Conservation (phyloP, 2,113 vertebrate genomes). For the Syrmaticus mikado region DNA sequence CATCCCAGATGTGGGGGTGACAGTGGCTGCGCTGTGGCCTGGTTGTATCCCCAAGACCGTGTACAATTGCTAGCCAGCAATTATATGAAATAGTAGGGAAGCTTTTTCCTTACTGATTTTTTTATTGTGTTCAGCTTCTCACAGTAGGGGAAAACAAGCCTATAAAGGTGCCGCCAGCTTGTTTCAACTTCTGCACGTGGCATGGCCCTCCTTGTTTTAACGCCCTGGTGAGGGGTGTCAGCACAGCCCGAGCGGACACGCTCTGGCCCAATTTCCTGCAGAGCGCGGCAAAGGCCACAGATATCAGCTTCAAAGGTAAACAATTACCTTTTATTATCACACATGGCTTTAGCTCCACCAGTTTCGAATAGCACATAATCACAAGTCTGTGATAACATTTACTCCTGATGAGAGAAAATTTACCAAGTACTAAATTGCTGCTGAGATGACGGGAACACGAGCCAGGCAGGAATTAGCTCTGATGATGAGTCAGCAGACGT, state of each 20-base stretch:
- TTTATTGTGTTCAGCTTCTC: background rate
- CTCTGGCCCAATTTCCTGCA: constrained; percentile 47
- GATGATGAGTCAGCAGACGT: constrained; percentile 61
- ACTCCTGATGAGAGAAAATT: constrained; percentile 71
- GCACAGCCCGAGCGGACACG: accelerated
- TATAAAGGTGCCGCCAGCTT: background rate
- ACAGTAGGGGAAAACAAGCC: background rate
- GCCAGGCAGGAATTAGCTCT: constrained; percentile 62
- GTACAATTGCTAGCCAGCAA: background rate
- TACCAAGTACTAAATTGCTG: constrained; percentile 67
- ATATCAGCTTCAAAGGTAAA: constrained; percentile 70
- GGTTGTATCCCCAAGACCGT: background rate
- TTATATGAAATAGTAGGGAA: background rate
- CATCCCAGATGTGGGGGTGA: background rate
- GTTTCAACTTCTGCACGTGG: constrained; percentile 7
- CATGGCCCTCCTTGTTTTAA: background rate
- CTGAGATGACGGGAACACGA: constrained; percentile 61
- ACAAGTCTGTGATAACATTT: constrained; percentile 66
- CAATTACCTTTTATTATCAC: constrained; percentile 75
- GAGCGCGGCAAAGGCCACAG: background rate
- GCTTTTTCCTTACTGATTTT: background rate
- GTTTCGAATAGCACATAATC: constrained; percentile 71
- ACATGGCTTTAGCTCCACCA: constrained; percentile 59
- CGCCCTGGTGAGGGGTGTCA: background rate
- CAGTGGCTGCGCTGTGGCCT: background rate